phyloP scores from a whole-genome alignment of 2,113 vertebrate genomes.

The Galeopterus variegatus region DNA sequence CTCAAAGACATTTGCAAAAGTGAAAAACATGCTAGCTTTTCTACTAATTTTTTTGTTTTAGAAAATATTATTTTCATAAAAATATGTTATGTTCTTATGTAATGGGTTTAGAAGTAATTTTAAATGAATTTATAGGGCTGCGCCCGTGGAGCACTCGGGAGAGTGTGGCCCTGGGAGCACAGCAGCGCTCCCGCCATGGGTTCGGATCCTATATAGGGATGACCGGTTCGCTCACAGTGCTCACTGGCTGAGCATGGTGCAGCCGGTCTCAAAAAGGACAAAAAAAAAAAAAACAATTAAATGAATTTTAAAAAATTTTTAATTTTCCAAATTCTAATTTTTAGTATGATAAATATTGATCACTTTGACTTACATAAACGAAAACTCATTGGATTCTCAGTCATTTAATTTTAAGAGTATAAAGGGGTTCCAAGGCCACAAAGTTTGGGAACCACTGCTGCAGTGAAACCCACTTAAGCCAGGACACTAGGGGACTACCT shows the following conservation, averaged over 20 bases:
- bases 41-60: neutral
- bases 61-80: conserved; percentile 46
- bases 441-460: neutral
- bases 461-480: neutral
- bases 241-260: too few species aligned
- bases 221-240: too few species aligned
- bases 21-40: neutral
- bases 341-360: neutral
- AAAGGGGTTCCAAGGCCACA: neutral
- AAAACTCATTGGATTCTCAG: neutral
- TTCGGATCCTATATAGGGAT: too few species aligned
- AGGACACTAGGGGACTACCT: neutral
- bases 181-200: too few species aligned
- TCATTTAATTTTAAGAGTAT: neutral
- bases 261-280: too few species aligned
- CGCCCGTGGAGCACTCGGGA: too few species aligned
- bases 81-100: neutral
- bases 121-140: neutral
- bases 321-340: conserved; percentile 25
- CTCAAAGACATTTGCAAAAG: neutral
- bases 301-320: neutral
- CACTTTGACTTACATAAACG: neutral
- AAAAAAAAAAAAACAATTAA: too few species aligned
- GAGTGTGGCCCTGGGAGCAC: too few species aligned
- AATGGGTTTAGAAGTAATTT: neutral